phyloP scores from a whole-genome alignment of 1,140 invertebrate genomes.

The Grapholita molesta region DNA sequence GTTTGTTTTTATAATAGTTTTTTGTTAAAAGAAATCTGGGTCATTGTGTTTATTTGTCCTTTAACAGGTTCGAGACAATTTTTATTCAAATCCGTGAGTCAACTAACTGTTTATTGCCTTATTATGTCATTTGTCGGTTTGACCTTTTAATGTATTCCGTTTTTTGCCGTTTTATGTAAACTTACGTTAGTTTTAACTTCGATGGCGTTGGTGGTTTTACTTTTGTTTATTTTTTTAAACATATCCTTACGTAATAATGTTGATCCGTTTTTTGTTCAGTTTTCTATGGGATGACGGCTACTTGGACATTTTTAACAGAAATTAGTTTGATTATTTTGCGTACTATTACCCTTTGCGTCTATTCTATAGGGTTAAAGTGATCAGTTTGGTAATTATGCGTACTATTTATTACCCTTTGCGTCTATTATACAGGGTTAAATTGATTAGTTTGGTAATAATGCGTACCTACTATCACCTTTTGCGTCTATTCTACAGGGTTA shows the following conservation, averaged over 20 bases:
- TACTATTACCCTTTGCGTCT: no score
- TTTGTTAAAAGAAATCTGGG: slow-evolving; percentile 48
- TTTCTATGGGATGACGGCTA: no score
- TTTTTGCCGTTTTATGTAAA: slow-evolving; percentile 24
- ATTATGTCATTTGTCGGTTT: slow-evolving; percentile 24
- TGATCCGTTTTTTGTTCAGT: neutral
- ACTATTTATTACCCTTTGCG: no score
- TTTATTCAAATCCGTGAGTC: slow-evolving; percentile 50
- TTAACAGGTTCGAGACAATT: slow-evolving; percentile 41
- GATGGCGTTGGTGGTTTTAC: neutral
- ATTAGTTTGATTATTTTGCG: no score
- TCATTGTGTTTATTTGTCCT: slow-evolving; percentile 59
- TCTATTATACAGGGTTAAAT: no score
- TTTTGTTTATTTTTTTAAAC: neutral
- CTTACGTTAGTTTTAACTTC: neutral
- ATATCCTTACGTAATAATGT: neutral
- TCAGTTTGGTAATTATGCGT: no score
- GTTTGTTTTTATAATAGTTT: slow-evolving; percentile 30
- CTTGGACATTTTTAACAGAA: no score
- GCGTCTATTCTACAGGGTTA: no score
- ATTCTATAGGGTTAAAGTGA: no score
- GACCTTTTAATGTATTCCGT: slow-evolving; percentile 37
- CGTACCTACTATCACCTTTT: no score
- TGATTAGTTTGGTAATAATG: no score
- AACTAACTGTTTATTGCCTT: slow-evolving; percentile 35